Conservation (phyloP, 37 sponge, comb jelly and placozoan genomes). For the Tethya wilhelma region DNA sequence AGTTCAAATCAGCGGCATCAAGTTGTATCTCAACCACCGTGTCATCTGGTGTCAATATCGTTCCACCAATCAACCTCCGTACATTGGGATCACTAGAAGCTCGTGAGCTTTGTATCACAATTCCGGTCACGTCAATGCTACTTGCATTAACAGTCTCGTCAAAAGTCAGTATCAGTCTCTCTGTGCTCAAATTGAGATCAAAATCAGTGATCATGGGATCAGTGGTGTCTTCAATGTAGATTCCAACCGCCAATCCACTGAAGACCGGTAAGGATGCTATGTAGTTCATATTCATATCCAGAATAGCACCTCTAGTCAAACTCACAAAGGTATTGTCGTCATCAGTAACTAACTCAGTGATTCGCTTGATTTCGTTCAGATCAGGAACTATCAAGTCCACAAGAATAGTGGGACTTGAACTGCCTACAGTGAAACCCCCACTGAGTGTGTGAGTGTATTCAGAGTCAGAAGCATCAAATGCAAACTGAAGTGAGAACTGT, state of each 20-base stretch:
- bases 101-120: slow-evolving; percentile 25
- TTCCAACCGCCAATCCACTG: slow-evolving; percentile 40
- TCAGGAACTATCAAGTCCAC: slow-evolving; percentile 55
- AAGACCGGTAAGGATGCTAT: slow-evolving; percentile 29
- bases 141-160: slow-evolving; percentile 80
- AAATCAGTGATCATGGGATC: slow-evolving; percentile 58
- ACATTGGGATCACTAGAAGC: slow-evolving; percentile 2
- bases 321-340: slow-evolving; percentile 62
- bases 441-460: slow-evolving; percentile 23
- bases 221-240: slow-evolving; percentile 39
- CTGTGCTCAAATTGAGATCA: slow-evolving; percentile 79
- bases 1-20: slow-evolving; percentile 76
- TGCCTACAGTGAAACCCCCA: slow-evolving; percentile 37
- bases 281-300: slow-evolving; percentile 73
- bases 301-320: slow-evolving; percentile 41
- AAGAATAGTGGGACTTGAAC: slow-evolving; percentile 19
- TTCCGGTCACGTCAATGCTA: slow-evolving; percentile 40
- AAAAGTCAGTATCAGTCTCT: slow-evolving; percentile 78
- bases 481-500: slow-evolving; percentile 69
- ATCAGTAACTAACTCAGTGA: slow-evolving; percentile 61
- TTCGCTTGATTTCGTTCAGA: slow-evolving; percentile 82
- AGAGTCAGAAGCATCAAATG: background rate
- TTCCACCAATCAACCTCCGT: slow-evolving; percentile 60
- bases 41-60: slow-evolving; percentile 50
- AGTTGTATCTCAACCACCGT: slow-evolving; percentile 70